These are phyloP conservation scores for Pterophyllum scalare DNA, from an alignment of 2,113 vertebrate genomes.

Conservation along the genomic window DNA sequence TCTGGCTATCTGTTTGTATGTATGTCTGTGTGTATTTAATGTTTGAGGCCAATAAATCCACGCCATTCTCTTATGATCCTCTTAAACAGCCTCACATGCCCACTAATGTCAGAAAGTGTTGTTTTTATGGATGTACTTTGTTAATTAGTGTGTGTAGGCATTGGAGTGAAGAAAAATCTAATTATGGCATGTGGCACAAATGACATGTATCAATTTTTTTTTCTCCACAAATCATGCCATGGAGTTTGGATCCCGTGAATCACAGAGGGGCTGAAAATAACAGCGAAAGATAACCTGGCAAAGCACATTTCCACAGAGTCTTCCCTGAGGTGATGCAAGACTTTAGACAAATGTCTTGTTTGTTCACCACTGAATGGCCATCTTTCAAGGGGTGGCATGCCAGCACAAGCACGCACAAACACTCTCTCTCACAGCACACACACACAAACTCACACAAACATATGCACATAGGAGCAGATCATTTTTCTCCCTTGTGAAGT, in stretches of 20 bases:
- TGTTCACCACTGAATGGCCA: slow-evolving; percentile 79
- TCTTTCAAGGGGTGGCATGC: slow-evolving; percentile 74
- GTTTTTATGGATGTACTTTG: not conserved
- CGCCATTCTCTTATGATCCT: not conserved
- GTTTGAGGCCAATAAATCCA: slow-evolving; percentile 6
- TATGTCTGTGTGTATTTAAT: slow-evolving; percentile 16
- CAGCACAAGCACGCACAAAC: slow-evolving; percentile 44
- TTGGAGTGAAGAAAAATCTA: slow-evolving; percentile 11
- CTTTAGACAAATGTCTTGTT: slow-evolving; percentile 82
- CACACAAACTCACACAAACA: slow-evolving; percentile 41
- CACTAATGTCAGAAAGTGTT: not conserved
- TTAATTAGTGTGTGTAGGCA: slow-evolving; percentile 17
- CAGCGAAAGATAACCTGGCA: slow-evolving; percentile 70
- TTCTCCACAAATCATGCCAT: slow-evolving; percentile 9
- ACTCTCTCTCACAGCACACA: slow-evolving; percentile 34
- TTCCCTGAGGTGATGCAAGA: slow-evolving; percentile 79
- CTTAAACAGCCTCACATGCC: not conserved
- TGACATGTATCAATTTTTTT: slow-evolving; percentile 40
- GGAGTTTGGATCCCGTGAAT: slow-evolving; percentile 55
- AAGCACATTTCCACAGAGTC: slow-evolving; percentile 71
- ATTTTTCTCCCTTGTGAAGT: slow-evolving; percentile 76
- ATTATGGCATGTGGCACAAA: slow-evolving; percentile 28
- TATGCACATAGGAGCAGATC: slow-evolving; percentile 61
- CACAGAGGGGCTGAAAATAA: slow-evolving; percentile 59
- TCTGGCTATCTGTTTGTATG: slow-evolving; percentile 7